These are phyloP conservation scores for rat (Rattus norvegicus) DNA, from an alignment of 2,113 vertebrate genomes.

Conservation along the genomic window GRCr8 NC_086029.1:69576501-69577000, in stretches of 20 bases:
- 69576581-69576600: constrained; percentile 73
- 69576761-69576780: not conserved
- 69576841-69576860: not conserved
- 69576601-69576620: constrained; percentile 86
- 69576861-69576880: constrained; percentile 21
- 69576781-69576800: not conserved
- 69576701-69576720: not conserved
- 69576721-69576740: not conserved
- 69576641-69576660: constrained; percentile 60
- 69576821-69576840: not conserved
- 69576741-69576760: not conserved
- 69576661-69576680: constrained; percentile 40
- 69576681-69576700: not conserved
- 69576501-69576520: constrained; percentile 88
- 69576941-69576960: constrained; percentile 5
- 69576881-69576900: not conserved
- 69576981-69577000: constrained; percentile 7
- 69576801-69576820: not conserved
- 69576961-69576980: not conserved
- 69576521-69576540: constrained; percentile 89
- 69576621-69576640: constrained; percentile 79
- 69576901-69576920: not conserved
- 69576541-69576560: constrained; percentile 91
- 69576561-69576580: constrained; percentile 83
- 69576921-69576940: not conserved